Percentiles rank a stretch among this genome's conserved stretches.
Conservation (phyloP, 2,888 invertebrate species). For the Pasiphila rectangulata region DNA sequence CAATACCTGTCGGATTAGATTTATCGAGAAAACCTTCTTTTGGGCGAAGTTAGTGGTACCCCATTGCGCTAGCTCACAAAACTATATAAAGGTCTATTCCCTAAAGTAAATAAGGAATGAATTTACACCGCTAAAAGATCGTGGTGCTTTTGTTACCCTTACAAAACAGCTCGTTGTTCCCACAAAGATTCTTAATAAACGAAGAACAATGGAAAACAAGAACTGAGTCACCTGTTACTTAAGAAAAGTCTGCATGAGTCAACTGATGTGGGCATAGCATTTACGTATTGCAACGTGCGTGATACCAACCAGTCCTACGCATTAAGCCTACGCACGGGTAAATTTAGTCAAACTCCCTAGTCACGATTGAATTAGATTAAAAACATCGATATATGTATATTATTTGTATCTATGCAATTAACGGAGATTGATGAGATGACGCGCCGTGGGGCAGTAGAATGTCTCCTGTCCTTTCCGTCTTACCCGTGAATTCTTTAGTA, state of each 20-base stretch:
- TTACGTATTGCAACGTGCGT: constrained; percentile 17
- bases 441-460: not conserved
- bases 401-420: not conserved
- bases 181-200: not conserved
- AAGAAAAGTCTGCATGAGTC: constrained; percentile 9
- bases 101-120: no score
- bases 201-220: constrained; percentile 4
- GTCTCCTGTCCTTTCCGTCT: no score
- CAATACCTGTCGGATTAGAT: no score
- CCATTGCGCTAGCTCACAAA: no score
- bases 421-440: not conserved
- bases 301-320: constrained; percentile 25
- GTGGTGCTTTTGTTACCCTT: no score
- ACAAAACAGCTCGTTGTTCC: no score
- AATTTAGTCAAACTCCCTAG: constrained; percentile 11
- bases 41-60: no score
- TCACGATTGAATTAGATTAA: constrained; percentile 3
- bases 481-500: no score
- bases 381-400: not conserved
- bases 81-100: no score
- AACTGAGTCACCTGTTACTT: constrained; percentile 17
- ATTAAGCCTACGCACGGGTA: constrained; percentile 26
- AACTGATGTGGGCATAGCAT: constrained; percentile 23
- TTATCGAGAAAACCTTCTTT: no score
- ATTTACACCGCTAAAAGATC: no score